Conservation (phyloP, 2,888 invertebrate species). For the Notodromas monacha region DNA sequence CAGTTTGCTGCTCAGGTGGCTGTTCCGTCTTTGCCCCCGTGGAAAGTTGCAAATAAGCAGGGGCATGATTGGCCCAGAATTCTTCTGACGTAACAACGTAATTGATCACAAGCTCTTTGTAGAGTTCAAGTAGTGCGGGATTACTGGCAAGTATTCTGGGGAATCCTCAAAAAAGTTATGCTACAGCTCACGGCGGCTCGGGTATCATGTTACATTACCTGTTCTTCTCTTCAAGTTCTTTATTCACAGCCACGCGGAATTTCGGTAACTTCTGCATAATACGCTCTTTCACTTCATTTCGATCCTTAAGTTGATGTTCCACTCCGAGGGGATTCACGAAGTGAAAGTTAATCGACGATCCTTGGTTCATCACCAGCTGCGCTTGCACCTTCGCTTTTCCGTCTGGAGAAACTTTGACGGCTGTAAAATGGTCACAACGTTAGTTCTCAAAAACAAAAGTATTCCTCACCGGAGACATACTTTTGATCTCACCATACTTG, state of each 20-base stretch:
- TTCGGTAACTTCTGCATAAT: conserved; percentile 65
- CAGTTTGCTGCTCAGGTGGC: conserved; percentile 45
- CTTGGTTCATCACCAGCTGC: conserved; percentile 77
- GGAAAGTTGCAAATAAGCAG: conserved; percentile 13
- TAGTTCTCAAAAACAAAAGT: too few relatives aligned
- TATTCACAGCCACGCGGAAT: conserved; percentile 65
- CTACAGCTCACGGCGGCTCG: neutral
- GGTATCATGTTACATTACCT: conserved; percentile 18
- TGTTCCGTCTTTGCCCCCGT: conserved; percentile 26
- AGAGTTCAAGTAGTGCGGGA: conserved; percentile 62
- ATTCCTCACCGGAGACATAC: too few relatives aligned
- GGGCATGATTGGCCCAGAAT: conserved; percentile 75
- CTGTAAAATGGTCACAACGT: too few relatives aligned
- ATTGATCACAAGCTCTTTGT: conserved; percentile 83
- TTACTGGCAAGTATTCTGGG: conserved; percentile 52
- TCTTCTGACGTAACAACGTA: conserved; percentile 84
- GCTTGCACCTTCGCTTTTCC: conserved; percentile 92
- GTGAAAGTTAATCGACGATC: conserved; percentile 79
- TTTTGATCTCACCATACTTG: conserved; percentile 77
- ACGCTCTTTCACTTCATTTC: conserved; percentile 70
- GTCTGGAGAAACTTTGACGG: conserved; percentile 73
- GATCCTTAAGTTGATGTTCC: conserved; percentile 47
- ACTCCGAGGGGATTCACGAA: conserved; percentile 61
- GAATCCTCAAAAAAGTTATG: neutral
- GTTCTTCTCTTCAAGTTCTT: conserved; percentile 61